Conservation (phyloP, 2,113 vertebrate species). For the Pelvicachromis taeniatus region DNA sequence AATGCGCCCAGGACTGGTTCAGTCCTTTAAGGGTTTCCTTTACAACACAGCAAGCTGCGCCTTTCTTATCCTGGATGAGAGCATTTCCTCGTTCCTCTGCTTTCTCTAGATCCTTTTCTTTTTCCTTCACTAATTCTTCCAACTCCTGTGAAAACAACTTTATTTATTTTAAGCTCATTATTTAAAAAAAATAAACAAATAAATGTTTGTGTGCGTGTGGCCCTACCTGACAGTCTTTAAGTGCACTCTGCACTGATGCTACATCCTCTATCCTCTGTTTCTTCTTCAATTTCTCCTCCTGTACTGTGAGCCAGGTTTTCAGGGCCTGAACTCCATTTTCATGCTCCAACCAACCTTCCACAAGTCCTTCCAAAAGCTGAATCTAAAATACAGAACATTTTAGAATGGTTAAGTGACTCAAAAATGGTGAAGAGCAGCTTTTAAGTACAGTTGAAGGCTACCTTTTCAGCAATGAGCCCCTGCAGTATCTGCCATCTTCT, state of each 20-base stretch:
- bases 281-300: slow-evolving; percentile 85
- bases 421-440: background rate
- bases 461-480: slow-evolving; percentile 86
- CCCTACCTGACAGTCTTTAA: slow-evolving; percentile 92
- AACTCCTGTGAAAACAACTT: slow-evolving; percentile 78
- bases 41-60: slow-evolving; percentile 78
- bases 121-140: slow-evolving; percentile 86
- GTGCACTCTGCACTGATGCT: slow-evolving; percentile 84
- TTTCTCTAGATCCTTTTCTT: slow-evolving; percentile 91
- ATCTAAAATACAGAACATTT: slow-evolving; percentile 72
- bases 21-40: slow-evolving; percentile 78
- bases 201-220: background rate
- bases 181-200: background rate
- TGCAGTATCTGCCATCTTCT: slow-evolving; percentile 93
- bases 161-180: background rate
- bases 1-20: slow-evolving; percentile 82
- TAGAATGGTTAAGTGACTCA: background rate
- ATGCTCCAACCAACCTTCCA: slow-evolving; percentile 90
- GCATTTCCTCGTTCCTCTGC: slow-evolving; percentile 84
- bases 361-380: slow-evolving; percentile 83
- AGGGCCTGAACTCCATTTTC: slow-evolving; percentile 85
- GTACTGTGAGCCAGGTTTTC: slow-evolving; percentile 84
- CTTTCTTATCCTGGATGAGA: slow-evolving; percentile 85
- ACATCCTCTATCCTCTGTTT: slow-evolving; percentile 88
- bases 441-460: slow-evolving; percentile 25